Evolutionary conservation across 2,888 invertebrate species (phyloP).

Genomic region (Seira ritae): DNA sequence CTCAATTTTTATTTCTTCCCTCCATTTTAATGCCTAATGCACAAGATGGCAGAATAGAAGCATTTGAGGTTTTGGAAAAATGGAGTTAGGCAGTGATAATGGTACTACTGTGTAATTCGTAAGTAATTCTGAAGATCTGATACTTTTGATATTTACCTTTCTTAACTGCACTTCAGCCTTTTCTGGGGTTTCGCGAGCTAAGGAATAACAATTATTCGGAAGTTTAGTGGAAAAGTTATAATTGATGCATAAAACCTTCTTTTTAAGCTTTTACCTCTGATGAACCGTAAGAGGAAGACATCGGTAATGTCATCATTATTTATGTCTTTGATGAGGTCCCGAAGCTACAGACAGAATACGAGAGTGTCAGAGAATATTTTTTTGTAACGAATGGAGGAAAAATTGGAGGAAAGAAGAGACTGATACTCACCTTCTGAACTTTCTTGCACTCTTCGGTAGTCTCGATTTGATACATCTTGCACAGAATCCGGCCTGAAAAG

Average conservation of each 20-base stretch:
- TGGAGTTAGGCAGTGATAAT: too few species aligned
- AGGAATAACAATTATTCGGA: background rate
- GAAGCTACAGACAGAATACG: slow-evolving; percentile 35
- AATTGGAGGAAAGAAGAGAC: too few species aligned
- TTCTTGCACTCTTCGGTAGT: slow-evolving; percentile 28
- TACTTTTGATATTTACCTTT: slow-evolving; percentile 24
- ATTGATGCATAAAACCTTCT: background rate
- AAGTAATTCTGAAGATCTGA: too few species aligned
- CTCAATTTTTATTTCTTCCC: slow-evolving; percentile 49
- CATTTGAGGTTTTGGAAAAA: too few species aligned
- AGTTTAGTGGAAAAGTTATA: too few species aligned
- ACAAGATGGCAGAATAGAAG: too few species aligned
- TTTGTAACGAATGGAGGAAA: too few species aligned
- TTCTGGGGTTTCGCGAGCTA: slow-evolving; percentile 35
- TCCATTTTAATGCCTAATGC: slow-evolving; percentile 55
- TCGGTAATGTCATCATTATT: slow-evolving; percentile 47
- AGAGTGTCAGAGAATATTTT: too few species aligned
- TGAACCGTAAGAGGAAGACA: slow-evolving; percentile 38
- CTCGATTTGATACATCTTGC: slow-evolving; percentile 37
- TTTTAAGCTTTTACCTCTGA: too few species aligned
- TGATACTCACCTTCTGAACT: slow-evolving; percentile 32
- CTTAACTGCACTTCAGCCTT: slow-evolving; percentile 50
- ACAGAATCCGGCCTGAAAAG: background rate
- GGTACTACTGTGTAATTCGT: too few species aligned
- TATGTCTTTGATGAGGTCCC: slow-evolving; percentile 32